Evolutionary conservation across 2,113 vertebrate genomes (phyloP).

Genomic region (Cephalopholis sonnerati): DNA sequence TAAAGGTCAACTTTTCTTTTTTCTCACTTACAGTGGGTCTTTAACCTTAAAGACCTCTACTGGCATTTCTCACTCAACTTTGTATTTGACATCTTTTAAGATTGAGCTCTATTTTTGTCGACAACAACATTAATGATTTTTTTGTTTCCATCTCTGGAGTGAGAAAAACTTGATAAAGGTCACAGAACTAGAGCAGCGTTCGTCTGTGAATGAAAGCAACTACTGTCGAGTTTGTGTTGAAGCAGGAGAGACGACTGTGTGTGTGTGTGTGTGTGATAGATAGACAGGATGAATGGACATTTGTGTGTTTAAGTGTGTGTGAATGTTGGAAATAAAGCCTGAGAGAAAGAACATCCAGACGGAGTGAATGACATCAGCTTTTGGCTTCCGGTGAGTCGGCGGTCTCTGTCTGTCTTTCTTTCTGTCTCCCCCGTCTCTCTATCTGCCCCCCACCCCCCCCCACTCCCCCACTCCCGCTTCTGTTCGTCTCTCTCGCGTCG

Average conservation of each 20-base stretch:
- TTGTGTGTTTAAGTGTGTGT: conserved; percentile 29
- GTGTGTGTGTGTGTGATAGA: background rate
- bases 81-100: too few species aligned
- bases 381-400: conserved; percentile 70
- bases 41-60: too few species aligned
- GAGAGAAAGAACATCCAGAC: conserved; percentile 42
- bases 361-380: conserved; percentile 73
- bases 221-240: background rate
- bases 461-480: too few species aligned
- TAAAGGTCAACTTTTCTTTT: background rate
- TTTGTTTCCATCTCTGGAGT: background rate
- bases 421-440: conserved; percentile 10
- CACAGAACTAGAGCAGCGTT: background rate
- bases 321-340: conserved; percentile 31
- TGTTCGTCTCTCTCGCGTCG: background rate
- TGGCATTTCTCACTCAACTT: too few species aligned
- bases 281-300: conserved; percentile 1
- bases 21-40: too few species aligned
- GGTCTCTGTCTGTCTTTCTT: conserved; percentile 29
- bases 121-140: background rate
- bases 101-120: background rate
- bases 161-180: conserved; percentile 12
- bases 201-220: conserved; percentile 14
- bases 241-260: conserved; percentile 2
- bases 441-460: too few species aligned